Percentiles rank a stretch among this genome's conserved stretches.
Evolutionary conservation across 53 echinoderm and acorn worm species (phyloP).

Genomic region (Hippasteria phrygiana): DNA sequence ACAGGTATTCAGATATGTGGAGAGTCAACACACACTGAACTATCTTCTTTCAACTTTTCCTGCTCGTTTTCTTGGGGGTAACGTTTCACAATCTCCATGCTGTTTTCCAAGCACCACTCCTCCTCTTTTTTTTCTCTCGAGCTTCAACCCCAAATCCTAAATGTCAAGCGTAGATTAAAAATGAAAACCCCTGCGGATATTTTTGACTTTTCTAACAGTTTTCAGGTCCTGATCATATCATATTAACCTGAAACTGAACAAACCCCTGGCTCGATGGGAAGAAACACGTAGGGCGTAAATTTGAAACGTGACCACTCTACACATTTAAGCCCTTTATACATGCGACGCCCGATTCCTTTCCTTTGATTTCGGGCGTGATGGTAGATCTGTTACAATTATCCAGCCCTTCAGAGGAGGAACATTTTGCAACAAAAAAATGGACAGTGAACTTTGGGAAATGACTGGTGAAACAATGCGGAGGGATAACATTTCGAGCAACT

Average conservation of each 20-base stretch:
- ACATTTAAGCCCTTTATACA: not conserved
- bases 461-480: not conserved
- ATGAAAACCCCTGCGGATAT: conserved; percentile 29
- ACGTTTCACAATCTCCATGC: conserved; percentile 23
- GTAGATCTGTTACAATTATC: conserved; percentile 19
- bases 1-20: not conserved
- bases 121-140: not conserved
- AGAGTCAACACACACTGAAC: conserved; percentile 12
- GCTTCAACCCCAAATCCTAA: not conserved
- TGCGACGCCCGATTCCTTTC: not conserved
- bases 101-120: not conserved
- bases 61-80: not conserved
- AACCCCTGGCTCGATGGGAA: not conserved
- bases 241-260: not conserved
- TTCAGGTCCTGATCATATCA: not conserved
- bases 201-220: conserved; percentile 2
- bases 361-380: not conserved
- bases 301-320: conserved; percentile 30
- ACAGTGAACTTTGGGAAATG: conserved; percentile 15
- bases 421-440: not conserved
- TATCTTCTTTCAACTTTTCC: not conserved
- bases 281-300: not conserved
- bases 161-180: conserved; percentile 4
- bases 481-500: not conserved
- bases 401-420: not conserved